Percentiles rank a stretch among this genome's conserved stretches.
These are phyloP conservation scores for Bombyx mandarina DNA, from an alignment of 1,140 invertebrate species.

Conservation along the genomic window DNA sequence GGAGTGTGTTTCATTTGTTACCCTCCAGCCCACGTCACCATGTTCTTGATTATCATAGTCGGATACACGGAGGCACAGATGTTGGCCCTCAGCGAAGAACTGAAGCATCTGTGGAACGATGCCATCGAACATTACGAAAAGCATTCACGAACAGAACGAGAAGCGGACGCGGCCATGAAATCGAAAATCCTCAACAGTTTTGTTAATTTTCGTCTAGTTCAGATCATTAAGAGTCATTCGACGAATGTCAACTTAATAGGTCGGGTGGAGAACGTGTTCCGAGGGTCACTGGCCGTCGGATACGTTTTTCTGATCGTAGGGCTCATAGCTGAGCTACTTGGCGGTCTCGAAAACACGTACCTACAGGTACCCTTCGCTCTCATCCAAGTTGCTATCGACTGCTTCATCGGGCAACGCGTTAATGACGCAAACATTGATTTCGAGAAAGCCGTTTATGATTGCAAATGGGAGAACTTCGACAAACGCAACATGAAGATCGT, in stretches of 20 bases:
- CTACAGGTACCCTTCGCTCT: conserved; percentile 37
- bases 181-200: conserved; percentile 19
- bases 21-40: conserved; percentile 26
- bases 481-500: conserved; percentile 32
- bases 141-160: too few relatives aligned
- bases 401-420: conserved; percentile 37
- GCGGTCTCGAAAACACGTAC: conserved; percentile 42
- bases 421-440: conserved; percentile 31
- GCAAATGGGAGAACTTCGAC: conserved; percentile 45
- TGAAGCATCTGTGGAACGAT: conserved; percentile 31
- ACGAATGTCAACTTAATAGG: conserved; percentile 25
- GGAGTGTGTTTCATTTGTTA: conserved; percentile 20
- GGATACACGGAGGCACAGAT: conserved; percentile 46
- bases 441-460: conserved; percentile 35
- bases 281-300: conserved; percentile 31
- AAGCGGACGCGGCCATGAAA: neutral
- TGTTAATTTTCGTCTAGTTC: conserved; percentile 20
- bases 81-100: conserved; percentile 30
- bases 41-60: conserved; percentile 30
- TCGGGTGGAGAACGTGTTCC: conserved; percentile 26
- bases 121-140: conserved; percentile 19
- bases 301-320: conserved; percentile 29
- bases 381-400: conserved; percentile 37
- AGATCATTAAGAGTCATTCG: conserved; percentile 26
- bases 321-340: conserved; percentile 35